Percentiles rank a stretch among this genome's conserved stretches.
These are phyloP conservation scores for Pandemis heparana DNA, from an alignment of 2,888 invertebrate species.

Conservation along the genomic window DNA sequence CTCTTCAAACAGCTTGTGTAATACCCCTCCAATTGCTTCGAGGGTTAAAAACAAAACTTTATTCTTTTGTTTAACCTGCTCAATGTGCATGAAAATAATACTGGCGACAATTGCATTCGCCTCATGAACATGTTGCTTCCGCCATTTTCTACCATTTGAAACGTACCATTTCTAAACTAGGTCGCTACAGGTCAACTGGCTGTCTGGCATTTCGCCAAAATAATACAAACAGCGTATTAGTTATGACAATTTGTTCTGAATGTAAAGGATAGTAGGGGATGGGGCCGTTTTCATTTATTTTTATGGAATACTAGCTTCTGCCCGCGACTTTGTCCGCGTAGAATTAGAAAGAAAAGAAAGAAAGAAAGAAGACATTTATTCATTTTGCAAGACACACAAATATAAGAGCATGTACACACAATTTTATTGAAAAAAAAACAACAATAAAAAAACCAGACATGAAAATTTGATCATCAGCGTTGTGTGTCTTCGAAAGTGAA, in stretches of 20 bases:
- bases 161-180: slow-evolving; percentile 17
- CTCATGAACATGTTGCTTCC: slow-evolving; percentile 27
- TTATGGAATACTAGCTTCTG: slow-evolving; percentile 3
- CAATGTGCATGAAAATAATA: not conserved
- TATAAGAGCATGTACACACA: too few species aligned
- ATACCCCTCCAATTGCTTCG: too few species aligned
- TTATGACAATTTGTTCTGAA: slow-evolving; percentile 41
- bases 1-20: too few species aligned
- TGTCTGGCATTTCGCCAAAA: slow-evolving; percentile 30
- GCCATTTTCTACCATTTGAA: slow-evolving; percentile 34
- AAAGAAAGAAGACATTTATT: too few species aligned
- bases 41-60: not conserved
- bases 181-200: slow-evolving; percentile 26
- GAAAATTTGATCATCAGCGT: too few species aligned
- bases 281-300: slow-evolving; percentile 30
- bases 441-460: too few species aligned
- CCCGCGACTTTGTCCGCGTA: too few species aligned
- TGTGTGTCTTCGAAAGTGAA: too few species aligned
- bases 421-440: too few species aligned
- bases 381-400: too few species aligned
- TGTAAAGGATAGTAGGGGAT: slow-evolving; percentile 34
- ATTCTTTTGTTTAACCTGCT: not conserved
- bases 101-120: not conserved
- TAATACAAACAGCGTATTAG: slow-evolving; percentile 42
- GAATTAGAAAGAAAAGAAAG: too few species aligned